Base-by-base conservation (phyloP, 2,797 vertebrate genomes). In the Hippocampus kuda region DNA sequence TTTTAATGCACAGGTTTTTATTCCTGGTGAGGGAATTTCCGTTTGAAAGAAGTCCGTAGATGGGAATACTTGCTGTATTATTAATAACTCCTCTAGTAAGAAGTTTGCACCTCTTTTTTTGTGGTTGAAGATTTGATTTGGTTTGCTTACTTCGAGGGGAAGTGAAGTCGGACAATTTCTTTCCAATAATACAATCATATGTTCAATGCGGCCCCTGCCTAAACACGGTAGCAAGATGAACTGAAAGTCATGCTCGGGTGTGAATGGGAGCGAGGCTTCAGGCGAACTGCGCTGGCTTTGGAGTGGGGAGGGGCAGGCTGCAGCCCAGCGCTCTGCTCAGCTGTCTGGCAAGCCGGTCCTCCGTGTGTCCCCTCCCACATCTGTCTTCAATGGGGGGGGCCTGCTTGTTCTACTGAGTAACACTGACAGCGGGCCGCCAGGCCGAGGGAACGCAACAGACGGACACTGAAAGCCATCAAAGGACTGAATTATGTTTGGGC, bases 231-330 rank as follows among this genome's bases (percentile, higher is more conserved):
- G 49, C 51, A 74, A 70, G 77, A 77, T 27, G 51, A 73, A 70
- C 59, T 67, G 68, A 77, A 72, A 72, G 61, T 61, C 71, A 71
- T 72, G 44, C 63, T 1, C 2, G 18, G 34, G 72, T 81, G 74
- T 79, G 78, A 82, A 73, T 68, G 79, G 68, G 72, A 83, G 82
- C 66, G 66, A 73, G 75, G 78, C 77, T 71, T 77, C 69, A 70
- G 76, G 72, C 79, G 66, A 70, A 80, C 80, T 15, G 41, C 2
- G 41, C n/a, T 78, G 78, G 77, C 77, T 74, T 79, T 76, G 78
- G 72, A 65, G 34, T 42, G 81, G 83, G 86, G 86, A 84, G 80
- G 87, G 85, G 85, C 81, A 80, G 77, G 73, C 85, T 70, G 73
- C 79, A 75, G 77, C 56, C 67, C 80, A 78, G 68, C 8, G 66